A percentile compares a stretch with the other conserved stretches of the same genome.
phyloP scores from a whole-genome alignment of 2,888 invertebrate species.

The Netelia fuscicornis region DNA sequence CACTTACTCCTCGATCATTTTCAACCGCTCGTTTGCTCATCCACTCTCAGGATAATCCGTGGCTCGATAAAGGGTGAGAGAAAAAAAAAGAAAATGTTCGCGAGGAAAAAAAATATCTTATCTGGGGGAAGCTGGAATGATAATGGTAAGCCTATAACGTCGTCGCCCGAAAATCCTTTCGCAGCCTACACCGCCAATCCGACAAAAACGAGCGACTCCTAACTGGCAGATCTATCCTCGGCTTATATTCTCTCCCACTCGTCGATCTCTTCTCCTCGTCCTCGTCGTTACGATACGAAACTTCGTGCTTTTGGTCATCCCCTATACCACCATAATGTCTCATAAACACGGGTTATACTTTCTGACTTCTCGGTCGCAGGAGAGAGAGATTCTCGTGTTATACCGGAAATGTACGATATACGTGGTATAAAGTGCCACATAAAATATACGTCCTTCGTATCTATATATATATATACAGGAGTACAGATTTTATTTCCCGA shows the following conservation, averaged over 20 bases:
- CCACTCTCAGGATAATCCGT: background rate
- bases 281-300: background rate
- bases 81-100: background rate
- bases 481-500: slow-evolving; percentile 55
- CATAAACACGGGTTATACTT: slow-evolving; percentile 62
- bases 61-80: background rate
- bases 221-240: slow-evolving; percentile 25
- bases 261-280: slow-evolving; percentile 4
- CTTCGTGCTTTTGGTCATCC: background rate
- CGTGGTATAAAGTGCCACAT: background rate
- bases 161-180: slow-evolving; percentile 24
- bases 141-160: background rate
- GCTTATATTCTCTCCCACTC: background rate
- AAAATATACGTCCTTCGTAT: background rate
- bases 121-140: too few species aligned
- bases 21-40: background rate
- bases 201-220: slow-evolving; percentile 11
- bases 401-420: slow-evolving; percentile 19
- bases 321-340: slow-evolving; percentile 30
- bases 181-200: slow-evolving; percentile 5
- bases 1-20: background rate
- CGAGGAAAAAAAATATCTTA: background rate
- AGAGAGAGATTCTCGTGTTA: background rate
- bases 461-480: background rate
- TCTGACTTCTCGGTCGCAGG: slow-evolving; percentile 25